Conservation (phyloP, 2,888 invertebrate genomes). For the Sisyra terminalis region DNA sequence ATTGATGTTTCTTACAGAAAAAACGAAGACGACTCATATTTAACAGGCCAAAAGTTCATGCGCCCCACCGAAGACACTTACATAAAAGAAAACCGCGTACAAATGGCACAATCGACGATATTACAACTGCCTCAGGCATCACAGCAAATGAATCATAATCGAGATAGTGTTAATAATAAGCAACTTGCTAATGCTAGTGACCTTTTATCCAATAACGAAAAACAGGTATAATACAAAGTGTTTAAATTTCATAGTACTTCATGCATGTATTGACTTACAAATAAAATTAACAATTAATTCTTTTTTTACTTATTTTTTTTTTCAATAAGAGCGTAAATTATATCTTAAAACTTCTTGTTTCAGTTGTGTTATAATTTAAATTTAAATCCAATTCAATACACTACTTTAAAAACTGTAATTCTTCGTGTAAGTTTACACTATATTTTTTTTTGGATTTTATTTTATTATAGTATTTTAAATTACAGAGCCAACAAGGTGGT, state of each 20-base stretch:
- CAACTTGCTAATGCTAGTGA: conserved; percentile 21
- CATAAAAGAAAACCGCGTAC: conserved; percentile 9
- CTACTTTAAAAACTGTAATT: conserved; percentile 74
- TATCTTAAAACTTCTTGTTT: conserved; percentile 16
- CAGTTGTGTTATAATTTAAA: conserved; percentile 62
- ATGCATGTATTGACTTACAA: conserved; percentile 27
- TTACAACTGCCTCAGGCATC: conserved; percentile 20
- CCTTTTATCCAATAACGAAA: conserved; percentile 30
- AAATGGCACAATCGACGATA: conserved; percentile 14
- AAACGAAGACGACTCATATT: conserved; percentile 63
- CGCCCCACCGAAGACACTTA: conserved; percentile 40
- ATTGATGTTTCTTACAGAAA: conserved; percentile 32
- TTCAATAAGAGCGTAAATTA: background rate
- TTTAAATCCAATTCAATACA: conserved; percentile 73
- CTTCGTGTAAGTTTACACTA: conserved; percentile 34
- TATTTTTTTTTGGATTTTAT: background rate
- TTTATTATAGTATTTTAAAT: background rate
- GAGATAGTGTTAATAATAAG: background rate
- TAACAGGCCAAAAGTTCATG: conserved; percentile 76
- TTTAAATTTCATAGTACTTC: conserved; percentile 17
- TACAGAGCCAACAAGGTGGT: conserved; percentile 1
- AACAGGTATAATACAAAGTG: conserved; percentile 33
- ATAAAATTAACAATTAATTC: conserved; percentile 28
- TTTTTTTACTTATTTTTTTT: background rate
- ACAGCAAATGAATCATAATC: conserved; percentile 13